Evolutionary conservation across 2,113 vertebrate genomes (phyloP).

Genomic region (Climacteris rufus): DNA sequence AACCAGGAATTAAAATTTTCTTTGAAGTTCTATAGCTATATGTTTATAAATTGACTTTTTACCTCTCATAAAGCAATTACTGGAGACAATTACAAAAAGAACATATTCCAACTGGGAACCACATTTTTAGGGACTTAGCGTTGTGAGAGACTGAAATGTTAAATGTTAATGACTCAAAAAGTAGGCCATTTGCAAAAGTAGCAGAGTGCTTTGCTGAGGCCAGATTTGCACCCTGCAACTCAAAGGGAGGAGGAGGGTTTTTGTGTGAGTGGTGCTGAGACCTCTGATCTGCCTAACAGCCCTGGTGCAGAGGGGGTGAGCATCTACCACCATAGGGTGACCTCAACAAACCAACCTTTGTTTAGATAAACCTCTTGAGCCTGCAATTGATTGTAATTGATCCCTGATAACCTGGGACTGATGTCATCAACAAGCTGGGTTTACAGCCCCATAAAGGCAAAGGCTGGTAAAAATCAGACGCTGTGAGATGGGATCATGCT

Average conservation of each 20-base stretch:
- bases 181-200: neutral
- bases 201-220: neutral
- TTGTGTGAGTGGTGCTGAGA: neutral
- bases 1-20: neutral
- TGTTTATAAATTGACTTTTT: neutral
- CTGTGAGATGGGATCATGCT: neutral
- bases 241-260: neutral
- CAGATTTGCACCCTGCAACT: neutral
- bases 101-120: accelerated
- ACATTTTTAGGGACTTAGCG: neutral
- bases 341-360: accelerated
- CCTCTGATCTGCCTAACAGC: neutral
- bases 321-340: too few species aligned
- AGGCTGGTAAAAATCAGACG: neutral
- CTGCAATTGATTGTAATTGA: neutral
- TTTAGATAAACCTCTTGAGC: neutral
- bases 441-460: neutral
- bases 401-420: neutral
- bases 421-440: neutral
- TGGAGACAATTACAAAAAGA: neutral
- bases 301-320: neutral
- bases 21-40: neutral
- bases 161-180: neutral
- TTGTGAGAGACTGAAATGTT: neutral
- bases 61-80: neutral